Percentiles rank a stretch among this genome's conserved stretches.
Conservation (phyloP, 2,888 invertebrate genomes). For the Polymixis lichenea region DNA sequence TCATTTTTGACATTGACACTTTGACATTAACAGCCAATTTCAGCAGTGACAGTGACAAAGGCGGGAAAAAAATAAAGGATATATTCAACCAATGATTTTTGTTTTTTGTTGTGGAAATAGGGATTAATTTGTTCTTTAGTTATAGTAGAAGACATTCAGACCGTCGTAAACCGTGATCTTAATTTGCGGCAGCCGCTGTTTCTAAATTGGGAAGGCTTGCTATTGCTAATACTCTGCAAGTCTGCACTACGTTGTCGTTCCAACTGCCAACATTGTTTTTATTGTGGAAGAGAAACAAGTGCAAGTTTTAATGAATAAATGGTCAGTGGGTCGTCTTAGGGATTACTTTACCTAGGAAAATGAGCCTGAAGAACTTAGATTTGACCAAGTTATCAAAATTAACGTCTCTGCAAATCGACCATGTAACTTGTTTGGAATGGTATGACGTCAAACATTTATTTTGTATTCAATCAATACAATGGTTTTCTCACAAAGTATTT, state of each 20-base stretch:
- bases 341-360: conserved; percentile 44
- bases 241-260: background rate
- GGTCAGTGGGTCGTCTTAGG: too few species aligned
- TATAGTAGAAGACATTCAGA: background rate
- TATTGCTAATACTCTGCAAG: background rate
- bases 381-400: conserved; percentile 72
- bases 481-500: background rate
- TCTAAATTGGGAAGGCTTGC: background rate
- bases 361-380: conserved; percentile 74
- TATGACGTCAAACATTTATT: conserved; percentile 64
- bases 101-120: conserved; percentile 4
- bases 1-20: background rate
- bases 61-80: conserved; percentile 51
- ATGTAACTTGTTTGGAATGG: conserved; percentile 84
- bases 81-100: conserved; percentile 6
- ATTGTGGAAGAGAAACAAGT: conserved; percentile 15
- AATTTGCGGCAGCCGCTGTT: conserved; percentile 1
- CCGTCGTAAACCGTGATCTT: background rate
- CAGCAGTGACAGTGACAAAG: conserved; percentile 47
- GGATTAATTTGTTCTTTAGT: background rate
- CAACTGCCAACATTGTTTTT: background rate
- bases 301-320: conserved; percentile 12
- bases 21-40: conserved; percentile 8
- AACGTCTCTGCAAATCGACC: conserved; percentile 74
- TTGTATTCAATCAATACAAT: background rate